Base-by-base conservation (phyloP, 2,888 invertebrate species). In the Scrobipalpa atriplicella region DNA sequence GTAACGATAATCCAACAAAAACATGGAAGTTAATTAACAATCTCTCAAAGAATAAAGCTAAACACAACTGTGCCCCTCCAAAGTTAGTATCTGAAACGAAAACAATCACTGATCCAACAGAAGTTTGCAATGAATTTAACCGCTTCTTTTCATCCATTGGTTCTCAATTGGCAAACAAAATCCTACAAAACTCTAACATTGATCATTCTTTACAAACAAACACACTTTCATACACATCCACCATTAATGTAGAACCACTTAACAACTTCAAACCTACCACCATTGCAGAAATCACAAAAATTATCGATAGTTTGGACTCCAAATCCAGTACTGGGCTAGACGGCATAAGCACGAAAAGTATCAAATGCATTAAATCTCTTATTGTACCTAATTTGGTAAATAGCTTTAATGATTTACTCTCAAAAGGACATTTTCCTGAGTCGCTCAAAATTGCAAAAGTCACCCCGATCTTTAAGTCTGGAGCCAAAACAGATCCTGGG, bases 401-500 rank as follows among this genome's bases (percentile, higher is more conserved):
- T 5, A 19, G 18, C 18, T 16, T 54, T 5, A 54, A 54, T 21
- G 2, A 5, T 16, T 11, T 54, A 2, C 11, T 54, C 3, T 16
- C 3, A 8, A 18, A 54, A 13, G 54, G 54, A 13, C 3, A 8
- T 19, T 54, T 54, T n/a, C 54, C 54, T 11, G 18, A 39, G 2
- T n/a, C 61, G 36, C 16, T 60, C 8, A 60, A 21, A 36, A 36
- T 60, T 2, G 36, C 36, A 9, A 60, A 60, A 36, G 36, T 36
- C 13, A 29, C 7, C 13, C 60, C 36, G 2, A 60, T 60, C 11
- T 13, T 10, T 60, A 60, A 60, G 36, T 60, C 60, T 2, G 60
- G 60, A n/a, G n/a, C 38, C 11, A 60, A 38, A 60, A 60, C 60
- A 5, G 60, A 60, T n/a, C n/a, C n/a, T n/a, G n/a, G n/a, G n/a